phyloP scores from a whole-genome alignment of 2,888 invertebrate species.

The Dynastes maya region DNA sequence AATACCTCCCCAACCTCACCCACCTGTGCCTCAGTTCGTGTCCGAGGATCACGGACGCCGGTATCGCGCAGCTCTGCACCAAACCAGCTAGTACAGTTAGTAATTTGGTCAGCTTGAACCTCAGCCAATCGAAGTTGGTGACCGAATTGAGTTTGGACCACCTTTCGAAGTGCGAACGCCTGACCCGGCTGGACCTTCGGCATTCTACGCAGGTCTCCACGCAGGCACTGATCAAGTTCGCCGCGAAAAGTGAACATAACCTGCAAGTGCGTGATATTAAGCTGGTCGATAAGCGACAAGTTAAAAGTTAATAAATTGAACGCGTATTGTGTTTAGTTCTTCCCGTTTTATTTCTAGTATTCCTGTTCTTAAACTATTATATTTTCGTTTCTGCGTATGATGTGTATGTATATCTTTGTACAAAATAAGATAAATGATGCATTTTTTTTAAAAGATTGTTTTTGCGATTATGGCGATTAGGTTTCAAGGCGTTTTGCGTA shows the following conservation, averaged over 20 bases:
- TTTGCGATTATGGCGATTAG: not conserved
- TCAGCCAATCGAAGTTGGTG: slow-evolving; percentile 87
- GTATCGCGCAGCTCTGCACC: slow-evolving; percentile 89
- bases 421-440: slow-evolving; percentile 6
- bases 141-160: slow-evolving; percentile 89
- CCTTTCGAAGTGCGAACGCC: slow-evolving; percentile 82
- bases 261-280: slow-evolving; percentile 87
- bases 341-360: not conserved
- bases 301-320: slow-evolving; percentile 47
- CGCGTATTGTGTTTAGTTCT: not conserved
- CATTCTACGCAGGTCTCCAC: slow-evolving; percentile 87
- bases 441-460: not conserved
- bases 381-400: slow-evolving; percentile 5
- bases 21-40: slow-evolving; percentile 90
- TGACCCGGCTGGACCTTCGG: slow-evolving; percentile 83
- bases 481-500: too few species aligned
- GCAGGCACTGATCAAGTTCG: slow-evolving; percentile 88
- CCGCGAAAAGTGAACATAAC: slow-evolving; percentile 85
- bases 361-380: not conserved
- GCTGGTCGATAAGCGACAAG: slow-evolving; percentile 76
- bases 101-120: slow-evolving; percentile 82
- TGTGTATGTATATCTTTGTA: not conserved
- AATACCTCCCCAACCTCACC: slow-evolving; percentile 83
- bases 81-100: slow-evolving; percentile 80
- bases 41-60: slow-evolving; percentile 90